Evolutionary conservation across 2,113 vertebrate species (phyloP), one percentile per base, ranked within the genome.

Genomic region (Epinephelus lanceolatus): DNA sequence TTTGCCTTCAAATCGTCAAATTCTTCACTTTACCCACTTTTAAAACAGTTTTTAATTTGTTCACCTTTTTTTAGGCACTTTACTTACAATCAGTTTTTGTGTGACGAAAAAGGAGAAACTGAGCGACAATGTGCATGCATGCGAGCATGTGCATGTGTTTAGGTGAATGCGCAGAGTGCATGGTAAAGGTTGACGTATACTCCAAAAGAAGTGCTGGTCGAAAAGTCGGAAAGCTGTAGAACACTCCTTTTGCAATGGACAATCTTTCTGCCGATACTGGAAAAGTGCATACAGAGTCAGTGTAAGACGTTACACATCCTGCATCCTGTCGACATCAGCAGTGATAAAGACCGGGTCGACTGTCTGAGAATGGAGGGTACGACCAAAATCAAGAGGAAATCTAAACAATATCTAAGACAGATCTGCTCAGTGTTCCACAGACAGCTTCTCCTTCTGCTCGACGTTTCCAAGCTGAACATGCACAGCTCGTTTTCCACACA

Each of bases 121-220:
- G 76, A 74, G 40, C 19, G 52, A 90, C 57, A 70, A 88, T 82
- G 89, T 94, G 93, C 88, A 92, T 91, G 91, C 91, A 91, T 88
- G 88, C 71, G 21, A 73, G 92, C 89, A 91, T 91, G 93, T 87
- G 90, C 83, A 83, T 87, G 90, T 76, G 85, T 86, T 86, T 21
- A 86, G 87, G 53, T 76, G 92, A 93, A 91, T 91, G 91, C 68
- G 57, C 88, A 83, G 83, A 88, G 81, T 88, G 90, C 92, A 93
- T 88, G 93, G 87, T 80, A 53, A 85, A 79, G 80, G 86, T 88
- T 76, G 71, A 79, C 25, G 85, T 90, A 89, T 91, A 84, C 90
- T 92, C 81, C 87, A 90, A 91, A 91, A 86, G 83, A 87, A 80
- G 80, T 76, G 61, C 61, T 72, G 74, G 56, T 90, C 61, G 7